Evolutionary conservation across 2,888 invertebrate genomes (phyloP).

Genomic region (Platycheirus rosarum): DNA sequence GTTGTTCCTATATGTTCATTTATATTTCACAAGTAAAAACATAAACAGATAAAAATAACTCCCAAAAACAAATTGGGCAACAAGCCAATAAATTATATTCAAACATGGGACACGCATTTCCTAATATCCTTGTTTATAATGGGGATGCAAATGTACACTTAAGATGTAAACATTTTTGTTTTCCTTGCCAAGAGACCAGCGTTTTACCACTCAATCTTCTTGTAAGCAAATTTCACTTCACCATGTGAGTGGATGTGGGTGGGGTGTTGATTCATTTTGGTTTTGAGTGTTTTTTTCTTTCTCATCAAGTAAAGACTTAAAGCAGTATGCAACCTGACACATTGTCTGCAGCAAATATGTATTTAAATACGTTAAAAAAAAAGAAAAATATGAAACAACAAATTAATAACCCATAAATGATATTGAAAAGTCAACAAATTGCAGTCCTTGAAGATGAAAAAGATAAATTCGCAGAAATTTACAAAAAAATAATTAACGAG

Average conservation of each 20-base stretch:
- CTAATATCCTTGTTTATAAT: conserved; percentile 66
- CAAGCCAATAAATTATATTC: conserved; percentile 41
- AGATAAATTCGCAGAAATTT: conserved; percentile 23
- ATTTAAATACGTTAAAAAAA: neutral
- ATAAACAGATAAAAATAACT: conserved; percentile 25
- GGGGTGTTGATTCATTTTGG: conserved; percentile 24
- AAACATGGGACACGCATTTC: conserved; percentile 54
- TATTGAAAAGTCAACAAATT: conserved; percentile 47
- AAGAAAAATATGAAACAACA: conserved; percentile 9
- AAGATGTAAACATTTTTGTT: conserved; percentile 60
- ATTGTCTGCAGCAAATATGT: conserved; percentile 38
- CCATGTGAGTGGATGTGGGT: conserved; percentile 23
- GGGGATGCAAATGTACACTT: conserved; percentile 49
- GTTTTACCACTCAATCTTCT: conserved; percentile 54
- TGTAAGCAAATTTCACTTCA: conserved; percentile 34
- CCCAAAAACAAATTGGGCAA: conserved; percentile 43
- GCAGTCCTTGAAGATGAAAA: conserved; percentile 11
- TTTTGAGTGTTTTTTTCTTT: conserved; percentile 1
- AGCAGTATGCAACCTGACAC: conserved; percentile 42
- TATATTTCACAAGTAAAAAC: conserved; percentile 4
- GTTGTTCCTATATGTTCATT: too few relatives aligned
- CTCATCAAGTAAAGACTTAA: conserved; percentile 35
- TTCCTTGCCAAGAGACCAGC: conserved; percentile 51
- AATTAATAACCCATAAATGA: conserved; percentile 46
- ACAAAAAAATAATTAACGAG: conserved; percentile 3